A percentile compares a stretch with the other conserved stretches of the same genome.
Evolutionary conservation across 2,888 invertebrate species (phyloP).

Genomic region (Drosophila parthenogenetica): DNA sequence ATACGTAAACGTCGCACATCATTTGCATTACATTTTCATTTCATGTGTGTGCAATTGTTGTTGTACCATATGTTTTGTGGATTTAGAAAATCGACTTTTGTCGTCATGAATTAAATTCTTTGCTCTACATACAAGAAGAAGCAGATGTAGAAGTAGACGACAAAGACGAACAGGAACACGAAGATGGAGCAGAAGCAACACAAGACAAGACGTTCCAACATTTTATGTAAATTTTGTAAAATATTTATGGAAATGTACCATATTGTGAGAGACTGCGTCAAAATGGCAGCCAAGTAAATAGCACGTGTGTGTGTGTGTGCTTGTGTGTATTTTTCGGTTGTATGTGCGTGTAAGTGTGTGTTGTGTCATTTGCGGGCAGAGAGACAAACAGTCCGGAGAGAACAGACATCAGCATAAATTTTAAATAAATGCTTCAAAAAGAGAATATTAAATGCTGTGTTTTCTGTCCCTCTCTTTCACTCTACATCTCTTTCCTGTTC

Average conservation of each 20-base stretch:
- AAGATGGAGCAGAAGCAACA: background rate
- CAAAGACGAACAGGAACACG: background rate
- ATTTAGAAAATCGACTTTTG: conserved; percentile 77
- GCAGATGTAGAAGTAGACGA: background rate
- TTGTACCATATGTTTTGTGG: conserved; percentile 72
- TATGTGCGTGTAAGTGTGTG: conserved; percentile 22
- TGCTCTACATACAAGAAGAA: conserved; percentile 8
- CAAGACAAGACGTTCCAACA: conserved; percentile 54
- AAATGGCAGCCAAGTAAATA: conserved; percentile 75
- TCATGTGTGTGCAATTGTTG: conserved; percentile 36
- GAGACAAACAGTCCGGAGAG: conserved; percentile 29
- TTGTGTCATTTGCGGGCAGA: conserved; percentile 42
- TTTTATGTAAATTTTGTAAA: conserved; percentile 81
- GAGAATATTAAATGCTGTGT: conserved; percentile 74
- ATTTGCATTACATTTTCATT: conserved; percentile 69
- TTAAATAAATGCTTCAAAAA: conserved; percentile 76
- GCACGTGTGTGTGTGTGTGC: conserved; percentile 54
- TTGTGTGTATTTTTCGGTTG: background rate
- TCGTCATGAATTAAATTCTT: conserved; percentile 77
- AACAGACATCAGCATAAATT: conserved; percentile 77
- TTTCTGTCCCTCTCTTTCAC: conserved; percentile 1
- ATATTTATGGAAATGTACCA: conserved; percentile 82
- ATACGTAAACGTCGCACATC: conserved; percentile 52
- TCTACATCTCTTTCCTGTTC: background rate
- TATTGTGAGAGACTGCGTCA: conserved; percentile 76